Base-by-base conservation (phyloP, 2,888 invertebrate species). In the Odontocerum albicorne region DNA sequence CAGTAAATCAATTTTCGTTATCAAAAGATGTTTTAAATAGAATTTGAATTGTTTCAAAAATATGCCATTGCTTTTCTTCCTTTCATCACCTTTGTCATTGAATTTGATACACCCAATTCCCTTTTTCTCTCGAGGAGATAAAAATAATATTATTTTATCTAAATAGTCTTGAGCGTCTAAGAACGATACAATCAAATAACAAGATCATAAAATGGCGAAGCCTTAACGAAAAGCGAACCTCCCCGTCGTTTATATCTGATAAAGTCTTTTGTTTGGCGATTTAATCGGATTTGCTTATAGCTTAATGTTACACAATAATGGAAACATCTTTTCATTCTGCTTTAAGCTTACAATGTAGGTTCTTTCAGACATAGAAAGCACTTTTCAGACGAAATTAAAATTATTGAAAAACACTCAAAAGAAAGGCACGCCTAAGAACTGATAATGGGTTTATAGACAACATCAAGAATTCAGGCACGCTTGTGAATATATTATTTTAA, bases 101-200 rank as follows among this genome's bases (percentile, higher is more conserved):
- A 7, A 27, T 27, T 27, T 10, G 10, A 27, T 7, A 27, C 27
- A 27, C 4, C 27, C 27, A 27, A 4, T 27, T 27, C 27, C 27
- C 10, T 27, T 10, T 4, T 27, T n/a, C n/a, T n/a, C n/a, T n/a
- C n/a, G n/a, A n/a, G n/a, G n/a, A n/a, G 6, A 27, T 27, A 27
- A 27, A 43, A 43, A n/a, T 27, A 27, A 43, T 27, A 21, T 43
- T 13, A 43, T 13, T 43, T 27, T 43, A 43, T 43, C 43, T 43
- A 7, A 27, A 43, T 42, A 21, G 12, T 27, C 21, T 15, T 20
- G n/a, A 27, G 22, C 31, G 43, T 43, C 43, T 43, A 43, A 21
- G n/a, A 27, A 8, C 15, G 43, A 43, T 43, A 43, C 15, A 2
- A 43, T 43, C 27, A 43, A 43, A 43, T 43, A 43, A 43, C 43